Percentiles rank a stretch among this genome's conserved stretches.
Conservation (phyloP, 1,140 invertebrate genomes). For the Drosophila kikkawai region DNA sequence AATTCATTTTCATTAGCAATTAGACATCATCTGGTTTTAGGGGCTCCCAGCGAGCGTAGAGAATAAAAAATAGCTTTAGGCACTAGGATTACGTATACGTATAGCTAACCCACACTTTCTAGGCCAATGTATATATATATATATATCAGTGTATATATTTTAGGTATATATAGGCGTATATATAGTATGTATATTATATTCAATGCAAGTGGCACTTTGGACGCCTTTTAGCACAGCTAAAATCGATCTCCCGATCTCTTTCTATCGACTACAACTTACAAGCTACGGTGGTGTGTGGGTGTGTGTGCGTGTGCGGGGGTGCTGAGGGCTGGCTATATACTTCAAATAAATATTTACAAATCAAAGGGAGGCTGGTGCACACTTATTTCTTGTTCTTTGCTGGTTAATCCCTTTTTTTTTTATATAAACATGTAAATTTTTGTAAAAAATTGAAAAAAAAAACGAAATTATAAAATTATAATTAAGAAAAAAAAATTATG, state of each 20-base stretch:
- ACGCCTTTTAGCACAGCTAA: constrained; percentile 75
- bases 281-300: constrained; percentile 21
- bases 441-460: constrained; percentile 42
- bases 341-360: constrained; percentile 83
- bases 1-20: constrained; percentile 69
- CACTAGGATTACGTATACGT: constrained; percentile 38
- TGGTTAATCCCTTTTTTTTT: constrained; percentile 8
- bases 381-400: not conserved
- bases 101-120: constrained; percentile 40
- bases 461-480: constrained; percentile 28
- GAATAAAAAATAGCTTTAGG: constrained; percentile 36
- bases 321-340: constrained; percentile 42
- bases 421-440: constrained; percentile 1
- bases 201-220: constrained; percentile 67
- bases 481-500: constrained; percentile 15
- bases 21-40: constrained; percentile 45
- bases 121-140: constrained; percentile 20
- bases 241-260: constrained; percentile 10
- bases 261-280: constrained; percentile 63
- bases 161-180: constrained; percentile 39
- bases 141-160: constrained; percentile 38
- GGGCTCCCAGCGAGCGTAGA: constrained; percentile 33
- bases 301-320: constrained; percentile 26
- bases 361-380: constrained; percentile 34
- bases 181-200: constrained; percentile 39